Conservation (phyloP, 2,113 vertebrate genomes). For the Patagioenas fasciata region DNA sequence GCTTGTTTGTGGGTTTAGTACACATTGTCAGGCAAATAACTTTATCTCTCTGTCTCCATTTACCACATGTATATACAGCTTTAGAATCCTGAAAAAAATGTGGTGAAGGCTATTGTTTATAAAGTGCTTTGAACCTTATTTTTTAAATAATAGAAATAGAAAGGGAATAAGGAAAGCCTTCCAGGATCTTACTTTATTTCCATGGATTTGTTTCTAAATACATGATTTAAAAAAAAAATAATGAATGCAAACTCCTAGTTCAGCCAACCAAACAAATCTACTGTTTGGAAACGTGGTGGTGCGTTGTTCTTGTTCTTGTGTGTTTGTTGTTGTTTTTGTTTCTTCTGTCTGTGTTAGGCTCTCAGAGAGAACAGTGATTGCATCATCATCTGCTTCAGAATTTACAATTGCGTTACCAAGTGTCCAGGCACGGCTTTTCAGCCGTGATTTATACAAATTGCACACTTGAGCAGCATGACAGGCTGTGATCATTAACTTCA, state of each 20-base stretch:
- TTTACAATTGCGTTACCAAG: not conserved
- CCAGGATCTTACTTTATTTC: not conserved
- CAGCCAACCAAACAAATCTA: not conserved
- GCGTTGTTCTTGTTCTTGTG: too few relatives aligned
- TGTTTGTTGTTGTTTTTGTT: accelerated
- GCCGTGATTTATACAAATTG: not conserved
- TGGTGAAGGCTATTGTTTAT: not conserved
- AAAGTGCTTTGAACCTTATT: not conserved
- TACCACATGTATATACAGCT: not conserved
- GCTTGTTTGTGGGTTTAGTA: not conserved
- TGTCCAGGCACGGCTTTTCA: not conserved
- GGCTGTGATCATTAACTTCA: not conserved
- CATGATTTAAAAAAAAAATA: not conserved
- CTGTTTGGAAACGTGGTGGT: not conserved
- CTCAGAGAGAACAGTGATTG: not conserved
- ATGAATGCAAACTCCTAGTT: not conserved
- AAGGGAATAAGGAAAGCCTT: not conserved
- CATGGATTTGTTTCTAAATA: not conserved
- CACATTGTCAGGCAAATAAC: not conserved
- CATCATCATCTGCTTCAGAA: not conserved
- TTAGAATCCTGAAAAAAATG: not conserved
- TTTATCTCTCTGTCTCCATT: not conserved
- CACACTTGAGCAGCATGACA: not conserved
- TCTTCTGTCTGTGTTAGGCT: not conserved
- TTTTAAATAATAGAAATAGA: not conserved